A percentile compares a stretch with the other conserved stretches of the same genome.
Evolutionary conservation across 2,888 invertebrate species (phyloP).

Genomic region (Habroteleia sp.): DNA sequence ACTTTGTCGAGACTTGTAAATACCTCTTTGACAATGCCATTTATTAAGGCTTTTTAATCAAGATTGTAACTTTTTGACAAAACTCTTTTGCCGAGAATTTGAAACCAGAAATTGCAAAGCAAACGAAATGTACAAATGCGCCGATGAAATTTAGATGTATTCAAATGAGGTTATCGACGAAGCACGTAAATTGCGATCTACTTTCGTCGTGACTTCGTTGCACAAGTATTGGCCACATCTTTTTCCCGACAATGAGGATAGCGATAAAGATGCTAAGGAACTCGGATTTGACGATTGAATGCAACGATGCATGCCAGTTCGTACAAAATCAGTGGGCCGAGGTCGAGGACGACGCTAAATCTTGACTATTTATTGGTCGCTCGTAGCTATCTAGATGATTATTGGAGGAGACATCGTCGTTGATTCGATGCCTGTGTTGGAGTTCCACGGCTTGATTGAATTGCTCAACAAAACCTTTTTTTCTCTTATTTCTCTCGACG

Average conservation of each 20-base stretch:
- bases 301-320: conserved; percentile 73
- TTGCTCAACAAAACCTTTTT: conserved; percentile 66
- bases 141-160: conserved; percentile 40
- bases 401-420: conserved; percentile 71
- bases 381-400: conserved; percentile 71
- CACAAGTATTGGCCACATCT: conserved; percentile 67
- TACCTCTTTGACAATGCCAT: too few relatives aligned
- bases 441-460: conserved; percentile 70
- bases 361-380: conserved; percentile 77
- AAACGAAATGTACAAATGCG: conserved; percentile 41
- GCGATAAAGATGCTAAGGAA: conserved; percentile 61
- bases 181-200: conserved; percentile 42
- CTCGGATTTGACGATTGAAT: conserved; percentile 75
- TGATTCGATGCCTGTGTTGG: conserved; percentile 65
- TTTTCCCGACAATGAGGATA: conserved; percentile 70
- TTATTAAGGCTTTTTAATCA: too few relatives aligned
- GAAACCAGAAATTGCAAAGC: conserved; percentile 9
- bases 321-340: conserved; percentile 68
- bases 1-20: too few relatives aligned
- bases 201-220: conserved; percentile 17
- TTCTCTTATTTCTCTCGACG: conserved; percentile 53
- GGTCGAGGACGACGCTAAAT: conserved; percentile 69
- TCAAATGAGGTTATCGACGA: conserved; percentile 42
- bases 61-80: conserved; percentile 1
- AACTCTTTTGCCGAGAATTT: not conserved